phyloP scores from a whole-genome alignment of 2,113 vertebrate genomes.

The Falco punctatus region DNA sequence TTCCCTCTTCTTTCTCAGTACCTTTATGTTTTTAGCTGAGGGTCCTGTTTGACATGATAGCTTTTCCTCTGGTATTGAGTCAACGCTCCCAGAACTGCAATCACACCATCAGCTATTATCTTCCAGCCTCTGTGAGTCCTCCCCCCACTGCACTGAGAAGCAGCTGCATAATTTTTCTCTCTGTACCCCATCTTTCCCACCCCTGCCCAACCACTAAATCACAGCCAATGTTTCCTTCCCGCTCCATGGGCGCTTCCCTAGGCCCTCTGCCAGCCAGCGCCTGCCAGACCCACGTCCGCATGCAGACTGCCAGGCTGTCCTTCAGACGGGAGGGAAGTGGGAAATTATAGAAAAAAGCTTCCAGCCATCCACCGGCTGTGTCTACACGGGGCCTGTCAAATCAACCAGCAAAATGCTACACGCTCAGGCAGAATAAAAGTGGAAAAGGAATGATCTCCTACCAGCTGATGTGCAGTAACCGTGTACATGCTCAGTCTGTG shows the following conservation, averaged over 20 bases:
- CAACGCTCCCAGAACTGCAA: neutral
- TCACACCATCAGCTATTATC: neutral
- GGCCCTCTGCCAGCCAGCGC: neutral
- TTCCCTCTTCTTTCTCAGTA: neutral
- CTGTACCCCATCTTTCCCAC: neutral
- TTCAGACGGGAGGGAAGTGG: neutral
- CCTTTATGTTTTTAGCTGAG: neutral
- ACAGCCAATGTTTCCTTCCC: neutral
- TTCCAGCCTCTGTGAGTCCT: neutral
- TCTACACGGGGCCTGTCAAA: neutral
- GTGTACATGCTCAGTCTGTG: neutral
- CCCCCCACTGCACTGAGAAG: neutral
- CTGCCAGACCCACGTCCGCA: neutral
- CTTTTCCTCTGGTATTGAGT: neutral
- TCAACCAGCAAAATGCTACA: neutral
- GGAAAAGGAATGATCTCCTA: neutral
- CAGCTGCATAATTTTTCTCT: neutral
- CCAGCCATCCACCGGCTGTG: neutral
- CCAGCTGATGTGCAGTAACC: neutral
- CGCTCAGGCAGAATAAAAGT: neutral
- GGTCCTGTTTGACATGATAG: neutral
- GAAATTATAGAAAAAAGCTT: slow-evolving; percentile 34
- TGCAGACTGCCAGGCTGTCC: neutral
- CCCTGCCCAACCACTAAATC: neutral
- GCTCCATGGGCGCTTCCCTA: neutral